phyloP scores from a whole-genome alignment of 2,888 invertebrate genomes.

The Limnephilus marmoratus region DNA sequence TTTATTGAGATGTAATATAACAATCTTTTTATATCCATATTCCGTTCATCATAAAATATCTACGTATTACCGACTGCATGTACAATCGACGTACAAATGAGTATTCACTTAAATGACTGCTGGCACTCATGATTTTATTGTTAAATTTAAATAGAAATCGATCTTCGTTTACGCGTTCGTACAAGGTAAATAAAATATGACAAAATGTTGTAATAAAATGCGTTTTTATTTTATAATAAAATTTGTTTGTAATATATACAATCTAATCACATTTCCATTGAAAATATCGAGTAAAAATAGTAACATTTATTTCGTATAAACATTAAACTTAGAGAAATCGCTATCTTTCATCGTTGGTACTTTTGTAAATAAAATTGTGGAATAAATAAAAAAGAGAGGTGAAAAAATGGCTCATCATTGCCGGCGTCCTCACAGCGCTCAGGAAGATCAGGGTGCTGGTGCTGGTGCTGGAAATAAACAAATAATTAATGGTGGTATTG shows the following conservation, averaged over 20 bases:
- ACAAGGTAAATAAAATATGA: neutral
- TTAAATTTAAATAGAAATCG: too few species aligned
- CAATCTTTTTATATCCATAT: too few species aligned
- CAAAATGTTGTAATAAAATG: constrained; percentile 11
- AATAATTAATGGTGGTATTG: neutral
- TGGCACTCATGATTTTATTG: too few species aligned
- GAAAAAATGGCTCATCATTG: neutral
- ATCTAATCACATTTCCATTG: constrained; percentile 8
- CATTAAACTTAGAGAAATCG: constrained; percentile 21
- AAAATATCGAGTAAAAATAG: constrained; percentile 43
- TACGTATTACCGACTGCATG: too few species aligned
- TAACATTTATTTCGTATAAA: constrained; percentile 40
- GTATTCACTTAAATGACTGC: too few species aligned
- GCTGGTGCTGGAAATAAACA: constrained; percentile 36
- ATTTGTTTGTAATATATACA: constrained; percentile 41
- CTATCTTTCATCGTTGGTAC: neutral
- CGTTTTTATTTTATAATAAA: constrained; percentile 40
- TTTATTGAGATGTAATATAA: too few species aligned
- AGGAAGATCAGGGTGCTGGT: constrained; percentile 19
- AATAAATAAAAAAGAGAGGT: constrained; percentile 37
- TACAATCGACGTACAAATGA: too few species aligned
- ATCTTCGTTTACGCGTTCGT: neutral
- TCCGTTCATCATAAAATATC: too few species aligned
- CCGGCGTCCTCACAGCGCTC: neutral
- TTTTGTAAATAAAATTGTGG: constrained; percentile 36